Base-by-base conservation (phyloP, 2,888 invertebrate species). In the Synanthedon tipuliformis region DNA sequence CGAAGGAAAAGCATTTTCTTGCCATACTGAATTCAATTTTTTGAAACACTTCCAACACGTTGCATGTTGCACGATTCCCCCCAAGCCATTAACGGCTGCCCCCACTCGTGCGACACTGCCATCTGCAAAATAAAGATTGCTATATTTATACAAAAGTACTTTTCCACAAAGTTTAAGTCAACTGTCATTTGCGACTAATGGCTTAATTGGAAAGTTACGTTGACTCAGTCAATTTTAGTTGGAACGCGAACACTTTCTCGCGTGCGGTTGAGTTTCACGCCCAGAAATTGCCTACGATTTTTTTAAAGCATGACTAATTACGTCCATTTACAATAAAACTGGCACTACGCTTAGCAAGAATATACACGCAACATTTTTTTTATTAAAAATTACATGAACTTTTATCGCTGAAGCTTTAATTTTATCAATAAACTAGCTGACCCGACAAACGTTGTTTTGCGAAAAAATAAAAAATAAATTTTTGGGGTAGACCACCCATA, bases 191-290 rank as follows among this genome's bases (percentile, higher is more conserved):
- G 69, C 61, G 65, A 54, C 50, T 81, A 83, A 84, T 81, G 76
- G 76, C 82, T 81, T 83, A 83, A 84, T 84, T 80, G 76, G 81
- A 79, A 81, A 75, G 76, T 79, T 81, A 78, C 74, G 73, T 73
- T 75, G 69, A 70, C 69, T 64, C 67, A 72, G 71, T 73, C 75
- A 69, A 75, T 75, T 74, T 73, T 74, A 65, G 62, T 62, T 55
- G 59, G 63, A 68, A 73, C 73, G 69, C 74, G 75, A 81, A 69
- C 68, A 73, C 61, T 75, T 77, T 70, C 68, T 83, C 70, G 80
- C 83, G 80, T 82, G 84, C 61, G 54, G 58, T 63, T 64, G 54
- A 50, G 59, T 65, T 75, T 75, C 69, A 76, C 78, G 75, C 72
- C 73, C 55, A 34, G 62, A 66, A 69, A 58, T 68, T 68, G 64